These are phyloP conservation scores for Eira barbara DNA, from an alignment of 2,113 vertebrate genomes.

Conservation along the genomic window DNA sequence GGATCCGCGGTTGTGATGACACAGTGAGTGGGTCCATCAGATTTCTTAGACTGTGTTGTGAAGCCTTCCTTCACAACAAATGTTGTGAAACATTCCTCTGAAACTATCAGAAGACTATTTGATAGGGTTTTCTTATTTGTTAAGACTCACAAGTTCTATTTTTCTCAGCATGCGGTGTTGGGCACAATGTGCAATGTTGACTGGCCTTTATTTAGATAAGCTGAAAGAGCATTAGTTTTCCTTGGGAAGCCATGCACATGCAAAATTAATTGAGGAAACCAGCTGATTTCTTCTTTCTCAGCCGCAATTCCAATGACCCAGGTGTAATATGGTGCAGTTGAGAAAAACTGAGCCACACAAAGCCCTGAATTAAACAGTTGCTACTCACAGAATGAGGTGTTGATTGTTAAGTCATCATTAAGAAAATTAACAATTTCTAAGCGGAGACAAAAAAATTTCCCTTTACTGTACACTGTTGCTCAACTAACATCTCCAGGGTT, in stretches of 20 bases:
- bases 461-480: neutral
- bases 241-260: conserved; percentile 51
- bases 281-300: conserved; percentile 23
- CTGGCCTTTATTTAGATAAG: conserved; percentile 49
- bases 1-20: neutral
- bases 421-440: conserved; percentile 65
- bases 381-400: neutral
- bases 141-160: conserved; percentile 44
- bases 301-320: neutral
- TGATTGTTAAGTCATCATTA: conserved; percentile 22
- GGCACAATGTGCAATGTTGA: conserved; percentile 4
- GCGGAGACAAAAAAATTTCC: neutral
- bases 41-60: neutral
- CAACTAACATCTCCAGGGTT: neutral
- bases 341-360: conserved; percentile 54
- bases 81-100: conserved; percentile 2
- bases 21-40: neutral
- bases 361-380: conserved; percentile 13
- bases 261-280: conserved; percentile 65
- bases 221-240: conserved; percentile 37
- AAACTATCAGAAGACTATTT: conserved; percentile 39
- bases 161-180: conserved; percentile 4
- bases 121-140: conserved; percentile 50
- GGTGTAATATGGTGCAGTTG: neutral
- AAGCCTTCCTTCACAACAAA: no score